Base-by-base conservation (phyloP, 2,888 invertebrate genomes). In the Camponotus fellah region DNA sequence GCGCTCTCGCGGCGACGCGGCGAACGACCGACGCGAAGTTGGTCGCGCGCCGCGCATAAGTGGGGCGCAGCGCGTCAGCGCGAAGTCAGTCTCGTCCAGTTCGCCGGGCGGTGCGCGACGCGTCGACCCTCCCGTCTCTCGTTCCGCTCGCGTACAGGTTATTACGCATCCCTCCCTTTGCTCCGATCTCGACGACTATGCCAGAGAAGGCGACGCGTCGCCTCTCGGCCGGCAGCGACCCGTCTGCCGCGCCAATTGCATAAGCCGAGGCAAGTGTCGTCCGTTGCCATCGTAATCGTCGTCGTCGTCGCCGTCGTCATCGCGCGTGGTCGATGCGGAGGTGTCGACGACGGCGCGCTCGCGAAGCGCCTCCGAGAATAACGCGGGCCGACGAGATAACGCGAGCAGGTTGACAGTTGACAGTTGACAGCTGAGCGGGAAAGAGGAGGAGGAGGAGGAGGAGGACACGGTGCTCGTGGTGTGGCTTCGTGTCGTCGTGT, bases 31-130 rank as follows among this genome's bases (percentile, higher is more conserved):
- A 1, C 71, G 58, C 32, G 58, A 72, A 60, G 10, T 40, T 58
- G 43, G 32, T 21, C 26, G 26, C 26, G 26, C 26, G 26, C 1
- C 26, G 43, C 84, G 84, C 90, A 88, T 90, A 90, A 86, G 85
- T 86, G 49, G 79, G 83, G 86, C 86, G 84, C 86, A 82, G 79
- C 82, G 86, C 60, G 14, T 56, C 32, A 43, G 32, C 53, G 56
- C 84, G 77, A 46, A 64, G 85, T 83, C 90, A 91, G 92, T 92
- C 86, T 90, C 86, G 85, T 62, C 46, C 14, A 5, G 2, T 40
- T 9, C 14, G 34, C 1, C 49, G 10, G 8, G 9, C 5, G 49
- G 9, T 21, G 0, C 14, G 21, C 14, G 8, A 14, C n/a, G 8
- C 6, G 21, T 17, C 4, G 49, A 17, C 49, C 3, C 10, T 9